Evolutionary conservation across 2,113 vertebrate genomes (phyloP).

Genomic region (Archilochus colubris): DNA sequence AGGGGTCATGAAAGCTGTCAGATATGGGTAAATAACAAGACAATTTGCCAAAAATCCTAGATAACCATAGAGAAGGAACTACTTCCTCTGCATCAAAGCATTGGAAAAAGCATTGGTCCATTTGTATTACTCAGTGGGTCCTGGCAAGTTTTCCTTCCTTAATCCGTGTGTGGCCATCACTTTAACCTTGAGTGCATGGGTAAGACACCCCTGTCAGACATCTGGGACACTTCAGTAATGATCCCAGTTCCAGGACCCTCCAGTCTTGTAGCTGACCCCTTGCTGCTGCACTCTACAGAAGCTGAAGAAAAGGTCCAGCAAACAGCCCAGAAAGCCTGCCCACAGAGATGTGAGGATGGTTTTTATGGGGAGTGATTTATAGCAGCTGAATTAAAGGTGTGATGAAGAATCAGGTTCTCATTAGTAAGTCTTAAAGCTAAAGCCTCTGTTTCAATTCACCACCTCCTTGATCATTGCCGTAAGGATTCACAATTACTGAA

Average conservation of each 20-base stretch:
- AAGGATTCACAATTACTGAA: not conserved
- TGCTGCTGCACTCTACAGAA: not conserved
- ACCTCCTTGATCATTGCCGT: not conserved
- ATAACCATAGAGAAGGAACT: not conserved
- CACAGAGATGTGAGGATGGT: too few species aligned
- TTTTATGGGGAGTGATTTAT: not conserved
- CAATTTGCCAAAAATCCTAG: not conserved
- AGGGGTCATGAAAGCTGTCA: not conserved
- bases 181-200: not conserved
- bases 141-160: not conserved
- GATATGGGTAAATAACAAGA: not conserved
- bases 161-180: not conserved
- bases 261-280: not conserved
- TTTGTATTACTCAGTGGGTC: not conserved
- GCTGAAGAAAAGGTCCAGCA: not conserved
- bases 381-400: not conserved
- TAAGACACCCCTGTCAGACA: not conserved
- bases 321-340: not conserved
- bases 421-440: not conserved
- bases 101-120: not conserved
- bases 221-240: not conserved
- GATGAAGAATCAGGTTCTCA: not conserved
- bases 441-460: not conserved
- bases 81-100: not conserved
- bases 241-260: too few species aligned